phyloP scores from a whole-genome alignment of 2,797 vertebrate species.

The Microctenopoma steveboyesi region DNA sequence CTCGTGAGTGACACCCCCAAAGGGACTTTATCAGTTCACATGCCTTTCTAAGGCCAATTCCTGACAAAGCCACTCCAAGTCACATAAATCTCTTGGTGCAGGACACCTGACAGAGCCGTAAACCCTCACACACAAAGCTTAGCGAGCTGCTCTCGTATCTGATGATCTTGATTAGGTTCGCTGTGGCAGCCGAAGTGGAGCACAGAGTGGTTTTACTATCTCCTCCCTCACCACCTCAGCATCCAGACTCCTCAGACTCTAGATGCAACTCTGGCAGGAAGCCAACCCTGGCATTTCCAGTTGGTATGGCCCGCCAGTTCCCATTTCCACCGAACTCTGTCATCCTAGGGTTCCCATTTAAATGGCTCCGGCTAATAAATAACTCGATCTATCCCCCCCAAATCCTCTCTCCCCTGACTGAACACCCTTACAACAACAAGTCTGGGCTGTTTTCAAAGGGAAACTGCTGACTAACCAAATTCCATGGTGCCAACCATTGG shows the following conservation, averaged over 20 bases:
- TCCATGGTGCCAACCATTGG: slow-evolving; percentile 71
- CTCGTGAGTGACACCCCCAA: too few species aligned
- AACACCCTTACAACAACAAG: slow-evolving; percentile 84
- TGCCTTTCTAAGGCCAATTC: slow-evolving; percentile 14
- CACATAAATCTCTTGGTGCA: slow-evolving; percentile 16
- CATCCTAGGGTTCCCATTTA: slow-evolving; percentile 79
- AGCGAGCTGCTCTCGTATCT: slow-evolving; percentile 57
- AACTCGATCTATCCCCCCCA: slow-evolving; percentile 82
- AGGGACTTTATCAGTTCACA: slow-evolving; percentile 11
- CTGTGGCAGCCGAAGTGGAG: slow-evolving; percentile 31
- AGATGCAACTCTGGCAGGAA: slow-evolving; percentile 67
- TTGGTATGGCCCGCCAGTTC: slow-evolving; percentile 80
- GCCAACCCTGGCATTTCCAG: slow-evolving; percentile 79
- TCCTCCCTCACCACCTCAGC: slow-evolving; percentile 61
- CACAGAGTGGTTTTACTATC: slow-evolving; percentile 45
- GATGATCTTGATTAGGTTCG: slow-evolving; percentile 69
- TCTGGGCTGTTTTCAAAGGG: slow-evolving; percentile 79
- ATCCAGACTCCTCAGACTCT: slow-evolving; percentile 33
- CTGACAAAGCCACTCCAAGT: slow-evolving; percentile 21
- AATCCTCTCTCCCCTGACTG: slow-evolving; percentile 82
- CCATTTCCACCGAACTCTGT: slow-evolving; percentile 79
- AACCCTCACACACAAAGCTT: slow-evolving; percentile 45
- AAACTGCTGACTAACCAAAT: slow-evolving; percentile 84
- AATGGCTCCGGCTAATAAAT: slow-evolving; percentile 85
- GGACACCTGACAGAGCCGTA: slow-evolving; percentile 19